phyloP scores from a whole-genome alignment of 2,113 vertebrate species.

The Uria lomvia region DNA sequence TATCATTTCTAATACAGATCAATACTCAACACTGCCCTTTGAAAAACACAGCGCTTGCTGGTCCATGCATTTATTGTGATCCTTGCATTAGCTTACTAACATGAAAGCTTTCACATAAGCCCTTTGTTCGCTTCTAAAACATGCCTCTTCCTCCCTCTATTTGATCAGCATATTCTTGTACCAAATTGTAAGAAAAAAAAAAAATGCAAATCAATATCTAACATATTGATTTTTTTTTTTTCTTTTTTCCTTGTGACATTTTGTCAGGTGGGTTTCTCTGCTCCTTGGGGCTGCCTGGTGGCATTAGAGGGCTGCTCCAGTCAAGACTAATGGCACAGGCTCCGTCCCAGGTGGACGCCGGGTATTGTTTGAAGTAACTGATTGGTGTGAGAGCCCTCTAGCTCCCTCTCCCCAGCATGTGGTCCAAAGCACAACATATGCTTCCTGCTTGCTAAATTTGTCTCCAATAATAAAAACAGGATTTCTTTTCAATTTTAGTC shows the following conservation, averaged over 20 bases:
- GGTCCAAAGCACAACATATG: constrained; percentile 60
- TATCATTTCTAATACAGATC: constrained; percentile 79
- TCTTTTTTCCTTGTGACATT: constrained; percentile 37
- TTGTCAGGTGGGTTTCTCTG: constrained; percentile 58
- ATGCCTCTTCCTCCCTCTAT: background rate
- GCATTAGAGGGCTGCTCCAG: constrained; percentile 62
- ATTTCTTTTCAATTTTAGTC: constrained; percentile 72
- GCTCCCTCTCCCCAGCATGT: constrained; percentile 58
- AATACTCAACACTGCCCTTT: constrained; percentile 67
- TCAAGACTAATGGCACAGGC: constrained; percentile 64
- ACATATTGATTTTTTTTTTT: constrained; percentile 43
- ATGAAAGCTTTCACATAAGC: constrained; percentile 54
- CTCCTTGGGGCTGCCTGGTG: constrained; percentile 41
- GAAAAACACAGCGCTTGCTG: constrained; percentile 27
- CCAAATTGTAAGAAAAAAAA: background rate
- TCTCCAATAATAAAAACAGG: constrained; percentile 73
- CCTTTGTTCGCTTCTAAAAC: background rate
- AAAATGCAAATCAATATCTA: constrained; percentile 46
- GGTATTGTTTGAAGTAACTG: constrained; percentile 67
- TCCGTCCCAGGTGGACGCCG: constrained; percentile 33
- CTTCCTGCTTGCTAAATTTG: constrained; percentile 71
- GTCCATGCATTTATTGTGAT: constrained; percentile 39
- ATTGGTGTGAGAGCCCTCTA: constrained; percentile 63
- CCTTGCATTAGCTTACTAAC: constrained; percentile 11
- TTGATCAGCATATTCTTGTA: background rate